phyloP scores from a whole-genome alignment of 2,888 invertebrate genomes.

The Leucophenga montana region DNA sequence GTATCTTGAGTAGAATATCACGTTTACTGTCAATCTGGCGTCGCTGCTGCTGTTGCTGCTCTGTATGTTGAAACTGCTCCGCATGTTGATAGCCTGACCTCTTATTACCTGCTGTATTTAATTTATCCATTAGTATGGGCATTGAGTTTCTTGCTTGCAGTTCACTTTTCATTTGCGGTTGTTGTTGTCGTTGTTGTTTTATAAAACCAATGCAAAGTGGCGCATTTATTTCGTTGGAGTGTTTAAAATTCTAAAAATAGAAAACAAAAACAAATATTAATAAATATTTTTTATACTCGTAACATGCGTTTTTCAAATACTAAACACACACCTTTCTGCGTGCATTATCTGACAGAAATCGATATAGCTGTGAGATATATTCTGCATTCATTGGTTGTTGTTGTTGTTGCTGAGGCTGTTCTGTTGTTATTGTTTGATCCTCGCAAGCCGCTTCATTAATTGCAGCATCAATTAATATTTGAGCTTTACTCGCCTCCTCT shows the following conservation, averaged over 20 bases:
- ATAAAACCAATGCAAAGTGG: too few relatives aligned
- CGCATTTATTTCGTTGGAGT: too few relatives aligned
- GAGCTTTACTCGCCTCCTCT: constrained; percentile 49
- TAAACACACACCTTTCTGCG: constrained; percentile 57
- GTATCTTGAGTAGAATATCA: constrained; percentile 68
- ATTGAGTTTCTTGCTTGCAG: neutral
- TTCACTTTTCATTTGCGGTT: too few relatives aligned
- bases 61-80: constrained; percentile 19
- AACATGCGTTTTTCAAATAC: neutral
- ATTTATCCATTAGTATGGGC: constrained; percentile 41
- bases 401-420: constrained; percentile 12
- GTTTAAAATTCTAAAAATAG: neutral
- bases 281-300: neutral
- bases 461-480: constrained; percentile 44
- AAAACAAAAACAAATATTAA: neutral
- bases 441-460: constrained; percentile 48
- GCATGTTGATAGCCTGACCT: constrained; percentile 32
- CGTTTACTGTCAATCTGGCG: constrained; percentile 53
- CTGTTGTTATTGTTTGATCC: constrained; percentile 25
- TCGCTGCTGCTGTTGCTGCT: constrained; percentile 18
- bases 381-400: constrained; percentile 58
- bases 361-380: constrained; percentile 64
- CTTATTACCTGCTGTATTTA: too few relatives aligned
- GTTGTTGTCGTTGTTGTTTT: too few relatives aligned
- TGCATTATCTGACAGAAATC: constrained; percentile 68